Evolutionary conservation across 2,797 vertebrate species (phyloP).

Genomic region (Aldrovandia affinis): DNA sequence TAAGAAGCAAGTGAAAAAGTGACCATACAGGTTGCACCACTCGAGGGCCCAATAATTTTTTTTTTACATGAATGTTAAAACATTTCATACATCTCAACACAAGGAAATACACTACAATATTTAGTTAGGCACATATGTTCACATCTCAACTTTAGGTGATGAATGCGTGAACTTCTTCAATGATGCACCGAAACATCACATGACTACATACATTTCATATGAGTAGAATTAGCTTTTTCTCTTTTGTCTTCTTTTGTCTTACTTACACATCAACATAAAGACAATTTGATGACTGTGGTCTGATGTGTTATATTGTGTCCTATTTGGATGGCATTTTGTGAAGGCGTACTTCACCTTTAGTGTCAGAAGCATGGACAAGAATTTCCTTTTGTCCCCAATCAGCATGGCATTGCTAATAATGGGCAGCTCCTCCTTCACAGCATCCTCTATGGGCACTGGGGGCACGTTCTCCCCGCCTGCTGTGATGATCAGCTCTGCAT

Average conservation of each 20-base stretch:
- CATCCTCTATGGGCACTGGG: constrained; percentile 81
- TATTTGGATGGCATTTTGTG: neutral
- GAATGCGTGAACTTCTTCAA: neutral
- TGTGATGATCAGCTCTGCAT: constrained; percentile 84
- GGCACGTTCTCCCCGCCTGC: constrained; percentile 85
- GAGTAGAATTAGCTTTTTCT: neutral
- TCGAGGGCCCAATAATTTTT: too few relatives aligned
- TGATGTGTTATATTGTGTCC: neutral
- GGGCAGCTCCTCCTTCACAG: constrained; percentile 81
- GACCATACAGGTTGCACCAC: too few relatives aligned
- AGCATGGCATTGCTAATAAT: constrained; percentile 84
- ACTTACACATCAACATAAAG: neutral
- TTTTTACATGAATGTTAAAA: neutral
- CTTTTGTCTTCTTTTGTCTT: neutral
- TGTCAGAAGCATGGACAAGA: constrained; percentile 84
- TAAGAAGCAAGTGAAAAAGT: too few relatives aligned
- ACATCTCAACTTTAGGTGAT: neutral
- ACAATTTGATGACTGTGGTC: neutral
- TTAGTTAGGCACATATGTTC: neutral
- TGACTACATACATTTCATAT: neutral
- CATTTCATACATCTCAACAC: neutral
- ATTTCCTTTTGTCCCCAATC: constrained; percentile 83
- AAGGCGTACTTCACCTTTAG: constrained; percentile 72
- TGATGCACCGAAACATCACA: neutral
- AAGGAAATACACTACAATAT: neutral